phyloP scores from a whole-genome alignment of 2,888 invertebrate species.

The Lydus trimaculatus region DNA sequence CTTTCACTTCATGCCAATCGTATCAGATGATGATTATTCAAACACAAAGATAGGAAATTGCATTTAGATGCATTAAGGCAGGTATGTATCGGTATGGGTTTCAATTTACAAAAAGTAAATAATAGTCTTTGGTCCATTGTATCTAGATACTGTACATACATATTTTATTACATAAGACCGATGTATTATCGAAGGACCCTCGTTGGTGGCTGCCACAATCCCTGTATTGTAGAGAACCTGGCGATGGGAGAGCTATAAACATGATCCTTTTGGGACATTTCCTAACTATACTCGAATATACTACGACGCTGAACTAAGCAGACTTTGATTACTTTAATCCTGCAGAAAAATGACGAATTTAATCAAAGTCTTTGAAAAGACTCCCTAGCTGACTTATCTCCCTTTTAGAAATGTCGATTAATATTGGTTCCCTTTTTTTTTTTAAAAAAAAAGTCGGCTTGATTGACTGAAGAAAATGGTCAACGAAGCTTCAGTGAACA shows the following conservation, averaged over 20 bases:
- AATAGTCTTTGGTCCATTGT: constrained; percentile 47
- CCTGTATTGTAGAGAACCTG: constrained; percentile 39
- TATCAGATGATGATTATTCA: neutral
- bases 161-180: constrained; percentile 46
- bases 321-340: constrained; percentile 39
- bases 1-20: neutral
- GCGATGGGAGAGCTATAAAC: constrained; percentile 39
- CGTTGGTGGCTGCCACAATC: constrained; percentile 37
- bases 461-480: constrained; percentile 45
- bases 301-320: constrained; percentile 21
- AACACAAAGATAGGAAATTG: neutral
- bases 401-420: constrained; percentile 28
- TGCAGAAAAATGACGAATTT: constrained; percentile 30
- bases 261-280: constrained; percentile 40
- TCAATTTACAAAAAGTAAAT: neutral
- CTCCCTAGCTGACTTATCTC: constrained; percentile 20
- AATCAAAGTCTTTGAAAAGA: constrained; percentile 32
- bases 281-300: constrained; percentile 25
- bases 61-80: neutral
- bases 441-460: constrained; percentile 28
- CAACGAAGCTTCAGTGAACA: constrained; percentile 32
- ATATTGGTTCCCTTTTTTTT: constrained; percentile 22
- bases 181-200: constrained; percentile 46
- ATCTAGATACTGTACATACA: constrained; percentile 44
- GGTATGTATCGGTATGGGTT: neutral